A percentile compares a stretch with the other conserved stretches of the same genome.
Evolutionary conservation across 2,888 invertebrate species (phyloP).

Genomic region (Escarpia spicata): DNA sequence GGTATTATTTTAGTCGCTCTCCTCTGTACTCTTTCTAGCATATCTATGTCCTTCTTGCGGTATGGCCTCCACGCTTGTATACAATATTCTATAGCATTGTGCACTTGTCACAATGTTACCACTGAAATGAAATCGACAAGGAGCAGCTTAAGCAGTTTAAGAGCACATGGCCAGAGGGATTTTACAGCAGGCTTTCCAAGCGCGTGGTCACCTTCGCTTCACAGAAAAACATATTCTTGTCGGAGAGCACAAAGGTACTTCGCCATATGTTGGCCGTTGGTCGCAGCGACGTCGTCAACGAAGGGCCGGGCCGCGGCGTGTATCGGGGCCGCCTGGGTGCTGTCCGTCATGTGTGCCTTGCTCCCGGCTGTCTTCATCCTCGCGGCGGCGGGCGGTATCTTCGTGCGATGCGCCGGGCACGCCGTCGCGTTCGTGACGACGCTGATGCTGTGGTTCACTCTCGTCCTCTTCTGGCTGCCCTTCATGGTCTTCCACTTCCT

Average conservation of each 20-base stretch:
- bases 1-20: too few relatives aligned
- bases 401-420: conserved; percentile 35
- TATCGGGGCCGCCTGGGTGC: conserved; percentile 38
- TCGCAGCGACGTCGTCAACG: conserved; percentile 42
- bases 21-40: too few relatives aligned
- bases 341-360: conserved; percentile 37
- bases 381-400: conserved; percentile 35
- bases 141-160: too few relatives aligned
- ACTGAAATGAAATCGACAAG: too few relatives aligned
- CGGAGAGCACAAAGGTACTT: conserved; percentile 34
- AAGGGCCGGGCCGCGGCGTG: conserved; percentile 34
- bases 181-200: too few relatives aligned
- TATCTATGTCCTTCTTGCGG: too few relatives aligned
- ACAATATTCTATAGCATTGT: too few relatives aligned
- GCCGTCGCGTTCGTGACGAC: conserved; percentile 46
- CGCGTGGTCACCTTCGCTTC: too few relatives aligned
- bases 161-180: too few relatives aligned
- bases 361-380: conserved; percentile 40
- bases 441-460: conserved; percentile 42
- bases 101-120: too few relatives aligned
- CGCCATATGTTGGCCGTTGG: conserved; percentile 44
- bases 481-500: conserved; percentile 44
- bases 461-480: conserved; percentile 47
- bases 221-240: too few relatives aligned
- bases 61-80: too few relatives aligned